Percentiles rank a stretch among this genome's conserved stretches.
Conservation (phyloP, 2,888 invertebrate species). For the Prosapia bicincta region DNA sequence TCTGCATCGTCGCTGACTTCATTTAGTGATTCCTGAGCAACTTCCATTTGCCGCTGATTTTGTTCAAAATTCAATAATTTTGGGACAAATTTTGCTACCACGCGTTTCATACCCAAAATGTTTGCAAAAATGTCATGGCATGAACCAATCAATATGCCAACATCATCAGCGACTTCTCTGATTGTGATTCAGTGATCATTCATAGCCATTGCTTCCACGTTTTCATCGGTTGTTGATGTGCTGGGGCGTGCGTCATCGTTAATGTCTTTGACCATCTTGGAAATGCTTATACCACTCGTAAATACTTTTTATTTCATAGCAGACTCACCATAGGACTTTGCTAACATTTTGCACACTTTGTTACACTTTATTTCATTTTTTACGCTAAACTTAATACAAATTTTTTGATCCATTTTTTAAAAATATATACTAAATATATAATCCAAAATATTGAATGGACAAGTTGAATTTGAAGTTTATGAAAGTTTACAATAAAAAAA, state of each 20-base stretch:
- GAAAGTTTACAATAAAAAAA: too few species aligned
- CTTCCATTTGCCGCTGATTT: constrained; percentile 30
- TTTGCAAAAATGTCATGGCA: constrained; percentile 30
- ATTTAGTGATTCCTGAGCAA: constrained; percentile 35
- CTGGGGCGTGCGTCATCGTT: constrained; percentile 37
- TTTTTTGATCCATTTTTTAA: too few species aligned
- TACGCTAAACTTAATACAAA: too few species aligned
- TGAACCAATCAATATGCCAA: constrained; percentile 33
- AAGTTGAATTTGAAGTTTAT: too few species aligned
- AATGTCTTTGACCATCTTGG: constrained; percentile 9
- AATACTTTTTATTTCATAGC: neutral
- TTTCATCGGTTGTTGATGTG: constrained; percentile 40
- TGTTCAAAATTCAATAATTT: constrained; percentile 31
- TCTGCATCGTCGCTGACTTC: constrained; percentile 29
- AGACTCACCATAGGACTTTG: too few species aligned
- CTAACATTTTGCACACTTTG: too few species aligned
- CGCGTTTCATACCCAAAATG: constrained; percentile 33
- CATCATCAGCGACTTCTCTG: constrained; percentile 18
- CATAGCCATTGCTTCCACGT: constrained; percentile 37
- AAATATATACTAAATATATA: too few species aligned
- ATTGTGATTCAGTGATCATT: constrained; percentile 31
- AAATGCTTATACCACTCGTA: constrained; percentile 21
- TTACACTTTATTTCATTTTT: too few species aligned
- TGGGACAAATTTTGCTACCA: constrained; percentile 32
- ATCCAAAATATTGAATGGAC: too few species aligned